A percentile compares a stretch with the other conserved stretches of the same genome.
Conservation (phyloP, 2,888 invertebrate genomes). For the Microlaimidae sp. region DNA sequence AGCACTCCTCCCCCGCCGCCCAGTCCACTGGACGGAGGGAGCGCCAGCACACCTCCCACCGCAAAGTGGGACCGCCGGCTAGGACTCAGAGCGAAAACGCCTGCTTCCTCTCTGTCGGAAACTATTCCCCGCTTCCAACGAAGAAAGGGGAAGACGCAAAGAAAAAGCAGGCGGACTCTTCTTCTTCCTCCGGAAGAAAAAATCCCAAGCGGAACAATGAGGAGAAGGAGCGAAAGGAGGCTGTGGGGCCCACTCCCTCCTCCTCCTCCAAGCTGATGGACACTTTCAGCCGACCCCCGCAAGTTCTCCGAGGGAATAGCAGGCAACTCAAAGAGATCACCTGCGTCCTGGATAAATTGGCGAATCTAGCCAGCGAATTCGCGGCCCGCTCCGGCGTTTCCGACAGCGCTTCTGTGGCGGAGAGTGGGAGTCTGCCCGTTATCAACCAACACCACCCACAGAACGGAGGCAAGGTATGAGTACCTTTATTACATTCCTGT, state of each 20-base stretch:
- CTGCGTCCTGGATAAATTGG: slow-evolving; percentile 20
- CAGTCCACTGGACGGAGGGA: not conserved
- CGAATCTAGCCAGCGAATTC: slow-evolving; percentile 19
- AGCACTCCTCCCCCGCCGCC: not conserved
- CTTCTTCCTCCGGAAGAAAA: not conserved
- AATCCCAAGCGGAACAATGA: too few species aligned
- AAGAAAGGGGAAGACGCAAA: not conserved
- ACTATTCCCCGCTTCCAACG: too few species aligned
- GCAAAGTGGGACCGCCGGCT: too few species aligned
- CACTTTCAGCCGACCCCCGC: too few species aligned
- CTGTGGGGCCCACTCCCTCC: not conserved
- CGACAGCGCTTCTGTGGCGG: not conserved
- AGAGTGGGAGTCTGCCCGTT: not conserved
- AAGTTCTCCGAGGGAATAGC: not conserved
- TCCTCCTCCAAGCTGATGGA: not conserved
- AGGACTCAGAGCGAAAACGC: not conserved
- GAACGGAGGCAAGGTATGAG: slow-evolving; percentile 2
- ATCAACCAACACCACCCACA: not conserved
- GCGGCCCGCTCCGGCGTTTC: slow-evolving; percentile 5
- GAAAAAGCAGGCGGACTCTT: not conserved
- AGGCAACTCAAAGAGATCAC: slow-evolving; percentile 19
- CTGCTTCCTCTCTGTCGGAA: too few species aligned
- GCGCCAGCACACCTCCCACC: not conserved
- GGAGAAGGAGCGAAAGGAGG: too few species aligned
- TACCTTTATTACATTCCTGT: too few species aligned